Evolutionary conservation across 2,113 vertebrate genomes (phyloP).

Genomic region (Oncorhynchus nerka): DNA sequence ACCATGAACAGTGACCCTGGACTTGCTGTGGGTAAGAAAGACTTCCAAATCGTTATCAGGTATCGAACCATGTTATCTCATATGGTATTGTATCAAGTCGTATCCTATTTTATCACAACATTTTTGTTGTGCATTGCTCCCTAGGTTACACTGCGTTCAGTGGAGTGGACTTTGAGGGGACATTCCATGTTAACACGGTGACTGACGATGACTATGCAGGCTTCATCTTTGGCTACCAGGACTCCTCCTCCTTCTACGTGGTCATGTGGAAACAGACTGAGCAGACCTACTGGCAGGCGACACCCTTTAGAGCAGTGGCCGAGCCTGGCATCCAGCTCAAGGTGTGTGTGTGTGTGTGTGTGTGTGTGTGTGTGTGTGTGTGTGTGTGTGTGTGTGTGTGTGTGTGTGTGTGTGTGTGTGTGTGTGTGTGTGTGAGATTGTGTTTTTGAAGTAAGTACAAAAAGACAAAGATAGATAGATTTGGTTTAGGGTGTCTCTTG

Average conservation of each 20-base stretch:
- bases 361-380: no score
- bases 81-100: neutral
- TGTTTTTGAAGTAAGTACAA: neutral
- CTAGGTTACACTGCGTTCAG: slow-evolving; percentile 98
- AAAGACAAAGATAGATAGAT: neutral
- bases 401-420: slow-evolving; percentile 55
- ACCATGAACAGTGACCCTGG: slow-evolving; percentile 99
- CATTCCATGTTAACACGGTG: slow-evolving; percentile 95
- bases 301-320: slow-evolving; percentile 94
- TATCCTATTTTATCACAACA: neutral
- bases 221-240: slow-evolving; percentile 98
- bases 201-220: slow-evolving; percentile 97
- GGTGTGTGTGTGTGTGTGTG: slow-evolving; percentile 64
- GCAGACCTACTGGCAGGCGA: slow-evolving; percentile 99
- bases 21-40: slow-evolving; percentile 89
- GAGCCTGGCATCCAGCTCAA: slow-evolving; percentile 98
- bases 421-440: no score
- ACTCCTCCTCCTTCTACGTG: slow-evolving; percentile 97
- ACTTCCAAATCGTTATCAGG: neutral
- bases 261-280: slow-evolving; percentile 99
- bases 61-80: neutral
- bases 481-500: neutral
- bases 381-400: no score
- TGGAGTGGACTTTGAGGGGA: slow-evolving; percentile 97
- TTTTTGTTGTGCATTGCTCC: neutral